Evolutionary conservation across 2,113 vertebrate genomes (phyloP).

Genomic region (Sorex araneus): DNA sequence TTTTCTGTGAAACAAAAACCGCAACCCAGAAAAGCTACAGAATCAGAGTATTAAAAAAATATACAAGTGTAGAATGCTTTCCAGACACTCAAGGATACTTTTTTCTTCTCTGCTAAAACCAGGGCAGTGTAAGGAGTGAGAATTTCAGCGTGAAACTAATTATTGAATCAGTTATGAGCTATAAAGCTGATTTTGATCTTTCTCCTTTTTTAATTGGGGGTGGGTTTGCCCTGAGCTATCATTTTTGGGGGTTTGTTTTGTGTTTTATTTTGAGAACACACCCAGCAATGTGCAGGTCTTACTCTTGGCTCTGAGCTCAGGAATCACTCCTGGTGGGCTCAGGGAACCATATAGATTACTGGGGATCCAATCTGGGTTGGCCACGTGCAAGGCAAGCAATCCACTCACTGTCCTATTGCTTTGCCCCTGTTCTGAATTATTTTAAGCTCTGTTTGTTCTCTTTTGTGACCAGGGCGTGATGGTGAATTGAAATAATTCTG

Average conservation of each 20-base stretch:
- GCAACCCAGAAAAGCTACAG: constrained; percentile 90
- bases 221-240: not conserved
- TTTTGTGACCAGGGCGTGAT: not conserved
- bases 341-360: no score
- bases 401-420: no score
- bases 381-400: no score
- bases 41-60: constrained; percentile 90
- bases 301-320: no score
- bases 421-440: not conserved
- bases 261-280: no score
- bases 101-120: constrained; percentile 84
- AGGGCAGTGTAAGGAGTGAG: constrained; percentile 89
- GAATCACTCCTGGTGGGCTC: no score
- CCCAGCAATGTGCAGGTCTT: no score
- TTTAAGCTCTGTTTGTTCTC: not conserved
- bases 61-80: constrained; percentile 90
- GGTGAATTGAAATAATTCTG: not conserved
- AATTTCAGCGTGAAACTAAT: constrained; percentile 86
- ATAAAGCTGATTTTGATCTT: not conserved
- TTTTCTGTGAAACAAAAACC: constrained; percentile 89
- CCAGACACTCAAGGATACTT: constrained; percentile 88
- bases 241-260: no score
- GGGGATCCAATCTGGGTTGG: no score
- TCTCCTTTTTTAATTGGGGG: not conserved
- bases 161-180: constrained; percentile 82